Evolutionary conservation across 2,888 invertebrate genomes (phyloP).

Genomic region (Amiota mariae): DNA sequence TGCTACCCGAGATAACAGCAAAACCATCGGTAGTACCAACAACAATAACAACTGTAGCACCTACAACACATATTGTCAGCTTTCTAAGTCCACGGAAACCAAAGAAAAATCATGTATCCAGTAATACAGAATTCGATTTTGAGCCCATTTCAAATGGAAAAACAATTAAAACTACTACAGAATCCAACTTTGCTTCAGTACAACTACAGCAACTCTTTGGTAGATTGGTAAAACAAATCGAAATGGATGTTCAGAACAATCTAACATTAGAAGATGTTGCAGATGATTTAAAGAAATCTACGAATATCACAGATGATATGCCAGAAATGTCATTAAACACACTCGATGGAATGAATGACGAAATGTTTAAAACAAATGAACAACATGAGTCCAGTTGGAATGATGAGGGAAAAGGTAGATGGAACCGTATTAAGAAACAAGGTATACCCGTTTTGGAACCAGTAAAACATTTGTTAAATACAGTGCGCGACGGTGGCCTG

Average conservation of each 20-base stretch:
- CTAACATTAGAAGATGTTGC: constrained; percentile 24
- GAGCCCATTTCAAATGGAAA: constrained; percentile 46
- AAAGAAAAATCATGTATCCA: constrained; percentile 13
- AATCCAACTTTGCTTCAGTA: constrained; percentile 24
- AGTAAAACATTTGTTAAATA: constrained; percentile 67
- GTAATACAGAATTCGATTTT: constrained; percentile 58
- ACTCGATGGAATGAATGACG: constrained; percentile 51
- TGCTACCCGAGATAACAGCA: constrained; percentile 43
- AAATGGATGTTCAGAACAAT: constrained; percentile 47
- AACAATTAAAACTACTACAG: background rate
- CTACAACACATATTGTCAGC: constrained; percentile 59
- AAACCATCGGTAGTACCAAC: constrained; percentile 39
- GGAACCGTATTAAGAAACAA: constrained; percentile 62
- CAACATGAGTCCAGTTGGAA: constrained; percentile 54
- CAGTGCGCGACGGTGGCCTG: constrained; percentile 65
- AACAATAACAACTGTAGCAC: constrained; percentile 40
- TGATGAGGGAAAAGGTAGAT: constrained; percentile 36
- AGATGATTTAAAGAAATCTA: constrained; percentile 14
- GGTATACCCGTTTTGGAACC: constrained; percentile 68
- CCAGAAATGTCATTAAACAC: constrained; percentile 52
- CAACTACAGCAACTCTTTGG: constrained; percentile 54
- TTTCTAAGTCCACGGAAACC: constrained; percentile 52
- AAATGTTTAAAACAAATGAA: constrained; percentile 47
- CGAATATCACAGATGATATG: constrained; percentile 56
- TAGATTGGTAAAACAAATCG: constrained; percentile 50